Percentiles rank a stretch among this genome's conserved stretches.
These are phyloP conservation scores for Folsomia candida DNA, from an alignment of 2,888 invertebrate species.

Conservation along the genomic window DNA sequence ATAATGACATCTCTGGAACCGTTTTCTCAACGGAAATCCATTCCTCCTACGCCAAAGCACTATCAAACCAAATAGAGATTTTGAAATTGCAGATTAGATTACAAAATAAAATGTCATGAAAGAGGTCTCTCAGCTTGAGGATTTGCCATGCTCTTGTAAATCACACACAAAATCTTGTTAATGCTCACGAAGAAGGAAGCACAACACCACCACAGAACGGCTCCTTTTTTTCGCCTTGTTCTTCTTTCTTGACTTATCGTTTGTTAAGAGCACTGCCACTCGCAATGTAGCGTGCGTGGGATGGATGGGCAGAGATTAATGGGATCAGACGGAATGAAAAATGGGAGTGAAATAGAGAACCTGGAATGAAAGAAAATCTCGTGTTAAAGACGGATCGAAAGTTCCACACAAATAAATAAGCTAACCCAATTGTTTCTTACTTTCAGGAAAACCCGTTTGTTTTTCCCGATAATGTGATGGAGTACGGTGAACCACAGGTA, in stretches of 20 bases:
- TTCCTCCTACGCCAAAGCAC: neutral
- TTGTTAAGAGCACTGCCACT: neutral
- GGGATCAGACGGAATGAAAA: conserved; percentile 6
- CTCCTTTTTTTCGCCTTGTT: neutral
- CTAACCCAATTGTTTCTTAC: conserved; percentile 2
- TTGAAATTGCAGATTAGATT: neutral
- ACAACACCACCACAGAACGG: neutral
- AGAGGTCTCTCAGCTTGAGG: neutral
- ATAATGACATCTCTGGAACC: too few species aligned
- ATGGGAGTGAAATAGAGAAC: neutral
- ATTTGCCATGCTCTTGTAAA: neutral
- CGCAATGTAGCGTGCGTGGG: neutral
- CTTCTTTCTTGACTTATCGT: neutral
- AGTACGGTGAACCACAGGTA: conserved; percentile 49
- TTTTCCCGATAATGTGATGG: conserved; percentile 50
- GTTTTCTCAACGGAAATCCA: neutral
- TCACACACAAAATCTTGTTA: neutral
- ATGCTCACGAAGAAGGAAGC: neutral
- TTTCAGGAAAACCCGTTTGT: conserved; percentile 48
- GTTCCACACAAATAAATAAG: neutral
- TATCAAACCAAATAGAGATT: neutral
- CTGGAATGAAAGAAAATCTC: neutral
- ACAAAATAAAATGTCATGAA: neutral
- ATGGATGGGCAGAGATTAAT: conserved; percentile 17
- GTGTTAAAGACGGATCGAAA: neutral